Conservation (phyloP, 1,140 invertebrate genomes). For the Drosophila athabasca region DNA sequence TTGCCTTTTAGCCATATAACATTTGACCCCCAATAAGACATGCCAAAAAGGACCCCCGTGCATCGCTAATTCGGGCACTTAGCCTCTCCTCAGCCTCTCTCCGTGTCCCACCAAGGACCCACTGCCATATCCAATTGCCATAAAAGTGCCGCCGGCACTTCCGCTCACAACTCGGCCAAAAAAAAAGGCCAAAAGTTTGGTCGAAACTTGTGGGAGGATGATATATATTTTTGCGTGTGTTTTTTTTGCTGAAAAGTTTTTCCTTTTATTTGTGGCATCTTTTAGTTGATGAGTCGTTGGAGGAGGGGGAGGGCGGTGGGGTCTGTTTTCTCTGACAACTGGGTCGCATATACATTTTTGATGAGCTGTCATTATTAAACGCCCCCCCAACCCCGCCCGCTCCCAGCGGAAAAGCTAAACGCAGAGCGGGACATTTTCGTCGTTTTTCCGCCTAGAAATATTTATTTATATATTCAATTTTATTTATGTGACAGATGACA, state of each 20-base stretch:
- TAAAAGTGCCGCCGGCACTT: slow-evolving; percentile 68
- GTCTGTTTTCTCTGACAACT: slow-evolving; percentile 43
- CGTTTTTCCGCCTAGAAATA: slow-evolving; percentile 49
- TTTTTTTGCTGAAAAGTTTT: slow-evolving; percentile 22
- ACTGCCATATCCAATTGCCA: slow-evolving; percentile 62
- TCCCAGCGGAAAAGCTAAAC: slow-evolving; percentile 35
- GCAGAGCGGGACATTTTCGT: slow-evolving; percentile 34
- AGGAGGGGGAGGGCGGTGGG: slow-evolving; percentile 10
- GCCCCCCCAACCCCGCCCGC: background rate
- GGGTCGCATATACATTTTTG: slow-evolving; percentile 79
- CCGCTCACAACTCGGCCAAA: background rate
- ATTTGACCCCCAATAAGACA: too few species aligned
- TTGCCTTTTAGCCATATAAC: too few species aligned
- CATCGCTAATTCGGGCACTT: slow-evolving; percentile 71
- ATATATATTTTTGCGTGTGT: slow-evolving; percentile 38
- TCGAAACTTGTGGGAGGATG: slow-evolving; percentile 47
- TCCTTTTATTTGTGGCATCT: slow-evolving; percentile 56
- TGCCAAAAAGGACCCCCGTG: slow-evolving; percentile 11
- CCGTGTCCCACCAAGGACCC: slow-evolving; percentile 41
- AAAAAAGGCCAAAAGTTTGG: slow-evolving; percentile 53
- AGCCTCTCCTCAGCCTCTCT: slow-evolving; percentile 57
- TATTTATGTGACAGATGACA: slow-evolving; percentile 78
- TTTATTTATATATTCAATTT: slow-evolving; percentile 57
- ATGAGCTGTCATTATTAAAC: slow-evolving; percentile 81
- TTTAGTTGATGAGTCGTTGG: slow-evolving; percentile 48